phyloP scores from a whole-genome alignment of 2,113 vertebrate genomes.

The Stigmatopora argus region DNA sequence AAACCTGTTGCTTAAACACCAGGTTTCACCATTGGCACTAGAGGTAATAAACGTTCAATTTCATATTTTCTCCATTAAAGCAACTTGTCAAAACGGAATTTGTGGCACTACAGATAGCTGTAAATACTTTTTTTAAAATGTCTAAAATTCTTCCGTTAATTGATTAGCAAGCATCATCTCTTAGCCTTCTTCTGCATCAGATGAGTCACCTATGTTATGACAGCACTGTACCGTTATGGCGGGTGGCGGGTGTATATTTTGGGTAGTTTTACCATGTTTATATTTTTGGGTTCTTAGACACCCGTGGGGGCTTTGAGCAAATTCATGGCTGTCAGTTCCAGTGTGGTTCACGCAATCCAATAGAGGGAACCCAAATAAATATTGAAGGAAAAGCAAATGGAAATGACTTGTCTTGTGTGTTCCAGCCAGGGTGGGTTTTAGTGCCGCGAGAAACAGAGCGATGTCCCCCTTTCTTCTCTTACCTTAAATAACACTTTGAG shows the following conservation, averaged over 20 bases:
- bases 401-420: constrained; percentile 68
- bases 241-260: constrained; percentile 67
- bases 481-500: constrained; percentile 71
- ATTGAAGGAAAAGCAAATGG: constrained; percentile 69
- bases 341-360: constrained; percentile 65
- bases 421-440: constrained; percentile 61
- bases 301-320: constrained; percentile 58
- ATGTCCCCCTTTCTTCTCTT: constrained; percentile 67
- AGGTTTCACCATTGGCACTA: neutral
- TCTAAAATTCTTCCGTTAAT: constrained; percentile 50
- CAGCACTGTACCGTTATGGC: constrained; percentile 66
- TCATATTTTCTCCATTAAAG: neutral
- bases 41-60: neutral
- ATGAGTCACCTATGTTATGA: constrained; percentile 67
- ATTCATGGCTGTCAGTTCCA: constrained; percentile 69
- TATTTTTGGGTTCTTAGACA: constrained; percentile 66
- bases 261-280: constrained; percentile 70
- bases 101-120: constrained; percentile 15
- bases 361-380: constrained; percentile 69
- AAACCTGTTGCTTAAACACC: neutral
- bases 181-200: constrained; percentile 39
- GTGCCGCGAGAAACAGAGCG: constrained; percentile 60
- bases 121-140: constrained; percentile 46
- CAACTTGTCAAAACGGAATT: constrained; percentile 21
- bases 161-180: constrained; percentile 56